Percentiles rank a stretch among this genome's conserved stretches.
Evolutionary conservation across 2,797 vertebrate genomes (phyloP).

Genomic region (Hylomyscus alleni): DNA sequence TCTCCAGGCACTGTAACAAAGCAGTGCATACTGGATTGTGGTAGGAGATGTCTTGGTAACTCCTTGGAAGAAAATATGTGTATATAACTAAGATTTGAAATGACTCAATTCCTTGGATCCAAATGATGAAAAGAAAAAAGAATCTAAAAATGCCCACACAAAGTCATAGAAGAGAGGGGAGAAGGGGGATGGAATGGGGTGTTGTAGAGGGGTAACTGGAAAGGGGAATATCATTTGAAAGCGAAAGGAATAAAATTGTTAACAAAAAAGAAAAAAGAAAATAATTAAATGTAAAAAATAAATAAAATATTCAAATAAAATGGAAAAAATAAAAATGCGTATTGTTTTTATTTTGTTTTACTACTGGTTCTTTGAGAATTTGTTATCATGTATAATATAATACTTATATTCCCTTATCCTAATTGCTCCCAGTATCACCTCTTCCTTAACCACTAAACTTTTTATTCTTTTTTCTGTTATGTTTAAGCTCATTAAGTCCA

Average conservation of each 20-base stretch:
- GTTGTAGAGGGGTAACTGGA: too few relatives aligned
- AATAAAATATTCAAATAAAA: too few relatives aligned
- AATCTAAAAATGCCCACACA: neutral
- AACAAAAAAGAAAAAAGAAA: too few relatives aligned
- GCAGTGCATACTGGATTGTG: neutral
- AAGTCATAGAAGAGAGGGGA: too few relatives aligned
- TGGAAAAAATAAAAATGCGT: neutral
- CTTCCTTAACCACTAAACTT: neutral
- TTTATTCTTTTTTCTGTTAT: neutral
- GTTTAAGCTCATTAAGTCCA: neutral
- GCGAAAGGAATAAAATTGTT: too few relatives aligned
- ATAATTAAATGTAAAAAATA: too few relatives aligned
- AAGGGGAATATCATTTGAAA: too few relatives aligned
- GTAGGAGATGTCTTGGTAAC: neutral
- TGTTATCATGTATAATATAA: neutral
- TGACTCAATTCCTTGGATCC: neutral
- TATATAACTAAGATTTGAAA: neutral
- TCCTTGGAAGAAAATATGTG: neutral
- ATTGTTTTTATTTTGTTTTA: neutral
- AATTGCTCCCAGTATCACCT: neutral
- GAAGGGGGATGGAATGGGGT: too few relatives aligned
- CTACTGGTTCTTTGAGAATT: neutral
- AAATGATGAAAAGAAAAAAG: neutral
- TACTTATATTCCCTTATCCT: neutral
- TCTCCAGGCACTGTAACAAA: neutral